Percentiles rank a stretch among this genome's conserved stretches.
These are phyloP conservation scores for Trematomus loennbergii DNA, from an alignment of 2,113 vertebrate genomes.

Conservation along the genomic window DNA sequence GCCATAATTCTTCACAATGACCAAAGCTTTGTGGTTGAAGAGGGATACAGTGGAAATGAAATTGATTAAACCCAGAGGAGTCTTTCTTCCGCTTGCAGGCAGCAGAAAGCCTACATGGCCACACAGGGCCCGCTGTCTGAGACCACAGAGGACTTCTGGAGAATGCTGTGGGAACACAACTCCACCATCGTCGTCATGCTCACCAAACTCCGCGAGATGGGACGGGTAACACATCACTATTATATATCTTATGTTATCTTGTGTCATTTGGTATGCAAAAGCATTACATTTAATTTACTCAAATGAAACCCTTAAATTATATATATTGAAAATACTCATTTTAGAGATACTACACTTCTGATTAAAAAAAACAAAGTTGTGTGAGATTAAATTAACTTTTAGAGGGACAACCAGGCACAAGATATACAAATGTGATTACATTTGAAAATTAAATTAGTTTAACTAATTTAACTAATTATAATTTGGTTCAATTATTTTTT, in stretches of 20 bases:
- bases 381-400: background rate
- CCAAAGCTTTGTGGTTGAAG: background rate
- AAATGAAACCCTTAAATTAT: background rate
- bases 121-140: constrained; percentile 94
- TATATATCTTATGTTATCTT: background rate
- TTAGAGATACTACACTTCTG: background rate
- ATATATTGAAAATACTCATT: background rate
- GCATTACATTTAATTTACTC: background rate
- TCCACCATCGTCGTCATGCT: constrained; percentile 99
- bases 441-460: background rate
- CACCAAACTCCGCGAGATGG: constrained; percentile 97
- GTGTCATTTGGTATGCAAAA: background rate
- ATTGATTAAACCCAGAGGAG: constrained; percentile 14
- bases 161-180: constrained; percentile 99
- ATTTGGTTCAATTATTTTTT: too few relatives aligned
- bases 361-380: background rate
- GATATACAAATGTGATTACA: background rate
- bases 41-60: background rate
- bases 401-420: background rate
- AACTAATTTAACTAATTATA: background rate
- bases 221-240: constrained; percentile 84
- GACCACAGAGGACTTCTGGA: constrained; percentile 98
- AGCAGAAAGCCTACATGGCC: constrained; percentile 97
- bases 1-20: background rate
- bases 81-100: constrained; percentile 81